phyloP scores from a whole-genome alignment of 2,888 invertebrate genomes.

The Venusia cambrica region DNA sequence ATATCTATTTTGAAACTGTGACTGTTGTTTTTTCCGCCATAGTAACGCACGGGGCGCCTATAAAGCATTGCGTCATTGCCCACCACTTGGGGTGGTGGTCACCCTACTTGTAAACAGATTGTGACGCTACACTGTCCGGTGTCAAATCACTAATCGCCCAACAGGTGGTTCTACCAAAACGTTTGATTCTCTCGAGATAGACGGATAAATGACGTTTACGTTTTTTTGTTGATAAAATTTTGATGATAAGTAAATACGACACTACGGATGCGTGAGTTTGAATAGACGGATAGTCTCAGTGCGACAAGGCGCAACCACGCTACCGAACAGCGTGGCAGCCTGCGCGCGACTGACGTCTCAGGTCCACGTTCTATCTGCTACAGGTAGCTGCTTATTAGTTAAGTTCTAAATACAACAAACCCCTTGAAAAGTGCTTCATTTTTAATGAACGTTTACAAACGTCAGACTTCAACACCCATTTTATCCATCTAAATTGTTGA shows the following conservation, averaged over 20 bases:
- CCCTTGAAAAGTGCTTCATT: no score
- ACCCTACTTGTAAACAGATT: slow-evolving; percentile 76
- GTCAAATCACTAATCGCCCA: slow-evolving; percentile 66
- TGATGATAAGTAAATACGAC: slow-evolving; percentile 31
- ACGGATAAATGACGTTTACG: slow-evolving; percentile 1
- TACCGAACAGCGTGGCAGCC: slow-evolving; percentile 72
- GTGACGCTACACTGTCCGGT: slow-evolving; percentile 67
- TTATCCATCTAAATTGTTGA: no score
- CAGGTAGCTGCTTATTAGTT: slow-evolving; percentile 71
- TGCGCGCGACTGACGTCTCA: slow-evolving; percentile 72
- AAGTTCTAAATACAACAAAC: slow-evolving; percentile 54
- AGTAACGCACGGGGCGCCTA: slow-evolving; percentile 66
- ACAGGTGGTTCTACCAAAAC: slow-evolving; percentile 60
- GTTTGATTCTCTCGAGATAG: slow-evolving; percentile 19
- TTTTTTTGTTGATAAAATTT: slow-evolving; percentile 30
- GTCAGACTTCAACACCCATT: no score
- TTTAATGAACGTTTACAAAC: background rate
- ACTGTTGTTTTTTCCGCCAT: slow-evolving; percentile 75
- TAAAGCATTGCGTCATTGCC: slow-evolving; percentile 73
- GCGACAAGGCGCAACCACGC: slow-evolving; percentile 52
- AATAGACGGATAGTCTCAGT: slow-evolving; percentile 47
- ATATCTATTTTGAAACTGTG: slow-evolving; percentile 69
- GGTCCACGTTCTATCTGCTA: slow-evolving; percentile 62
- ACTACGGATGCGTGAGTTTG: slow-evolving; percentile 50
- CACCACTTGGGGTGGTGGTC: slow-evolving; percentile 49